Evolutionary conservation across 2,113 vertebrate species (phyloP), one percentile per base, ranked within the genome.

Genomic region (Hippoglossus stenolepis): DNA sequence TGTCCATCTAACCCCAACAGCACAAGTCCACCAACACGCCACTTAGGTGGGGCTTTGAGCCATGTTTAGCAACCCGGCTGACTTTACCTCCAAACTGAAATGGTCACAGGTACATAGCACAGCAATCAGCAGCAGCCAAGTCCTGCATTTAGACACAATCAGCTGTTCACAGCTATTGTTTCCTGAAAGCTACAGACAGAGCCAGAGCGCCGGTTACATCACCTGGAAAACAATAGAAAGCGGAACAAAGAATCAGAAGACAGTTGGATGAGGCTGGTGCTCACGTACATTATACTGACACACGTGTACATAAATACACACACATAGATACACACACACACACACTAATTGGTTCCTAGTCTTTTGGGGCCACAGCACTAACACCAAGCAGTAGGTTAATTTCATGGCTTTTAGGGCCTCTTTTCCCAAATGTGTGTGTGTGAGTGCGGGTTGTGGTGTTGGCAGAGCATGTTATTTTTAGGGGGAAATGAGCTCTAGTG

Each of bases 401-500:
- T 87, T 91, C 87, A 87, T 35, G 60, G 70, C 51, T 87, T 89
- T 88, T 83, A 82, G 75, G 79, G 80, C 69, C 76, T 72, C 53
- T 86, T 88, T 91, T 79, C 74, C 81, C 71, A 78, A 90, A 80
- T 69, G 58, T 75, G 53, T 64, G 31, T 76, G 58, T 43, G 23
- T 59, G 81, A 82, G 73, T 73, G 76, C 63, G 80, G 71, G 82
- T 65, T 73, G 71, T 79, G 65, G 73, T 80, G 70, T 92, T 93
- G 89, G 90, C 87, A 85, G 80, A 82, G 86, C 40, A 7, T 85
- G 89, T 90, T 93, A 92, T 93, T 91, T 92, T 93, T 90, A 92
- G 89, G 86, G 90, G 85, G 87, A 91, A 93, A 91, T 92, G 84
- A 91, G 91, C 91, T 92, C 86, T 77, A 71, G 78, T 90, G 91